Evolutionary conservation across 2,113 vertebrate species (phyloP), one percentile per base, ranked within the genome.

Genomic region (Anhinga rufa): DNA sequence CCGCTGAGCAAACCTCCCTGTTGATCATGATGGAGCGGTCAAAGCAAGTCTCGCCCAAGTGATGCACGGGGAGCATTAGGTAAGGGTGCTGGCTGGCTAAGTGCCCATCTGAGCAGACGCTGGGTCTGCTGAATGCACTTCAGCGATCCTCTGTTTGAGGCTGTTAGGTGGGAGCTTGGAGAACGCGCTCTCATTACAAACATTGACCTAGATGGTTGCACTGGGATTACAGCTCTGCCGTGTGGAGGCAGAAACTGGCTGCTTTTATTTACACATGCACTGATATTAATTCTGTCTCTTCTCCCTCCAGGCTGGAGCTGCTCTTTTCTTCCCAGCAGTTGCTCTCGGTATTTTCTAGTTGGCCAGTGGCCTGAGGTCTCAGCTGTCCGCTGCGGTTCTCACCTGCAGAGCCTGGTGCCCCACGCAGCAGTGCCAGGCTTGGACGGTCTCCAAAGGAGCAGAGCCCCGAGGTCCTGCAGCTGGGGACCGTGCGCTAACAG

Each of bases 81-180:
- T 24, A 16, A 44, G 26, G 66, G 61, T 60, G 65, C 34, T 17
- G 70, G 38, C 42, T 70, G 82, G 55, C 81, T 14, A 48, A 61
- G 64, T 17, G 49, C 48, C 64, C 82, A 12, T 29, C n/a, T 3
- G 22, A 78, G 95, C 72, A 78, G 40, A 48, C 16, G 1, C 49
- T 0, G 6, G 76, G 21, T 62, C 80, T 34, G 80, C 54, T 4
- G 14, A 54, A 42, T 1, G 3, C 0, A 1, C 32, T 62, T 49
- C 93, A 84, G 52, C 8, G 8, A 9, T 40, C 36, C 57, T 10
- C 6, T 7, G 22, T 25, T n/a, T 12, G 3, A 68, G 55, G 40
- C 57, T 4, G 9, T 7, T n/a, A 17, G 3, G 0, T 4, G 26
- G 40, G 72, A 84, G 38, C 86, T 32, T 4, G 12, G 11, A 60